A percentile compares a stretch with the other conserved stretches of the same genome.
Conservation (phyloP, 2,797 vertebrate genomes). For the Manis javanica region DNA sequence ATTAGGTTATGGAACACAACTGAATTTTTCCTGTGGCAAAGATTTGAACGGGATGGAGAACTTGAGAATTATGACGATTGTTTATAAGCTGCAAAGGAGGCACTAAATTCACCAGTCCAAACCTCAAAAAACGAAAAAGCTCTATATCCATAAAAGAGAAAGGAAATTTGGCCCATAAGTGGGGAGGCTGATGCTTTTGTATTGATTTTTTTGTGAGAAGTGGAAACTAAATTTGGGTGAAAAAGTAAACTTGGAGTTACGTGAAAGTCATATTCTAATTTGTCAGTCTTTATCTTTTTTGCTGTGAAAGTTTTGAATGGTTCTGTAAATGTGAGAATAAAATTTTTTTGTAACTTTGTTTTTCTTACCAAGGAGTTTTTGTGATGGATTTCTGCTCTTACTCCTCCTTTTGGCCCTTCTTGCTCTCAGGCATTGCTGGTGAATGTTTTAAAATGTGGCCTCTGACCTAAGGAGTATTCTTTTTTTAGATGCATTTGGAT, state of each 20-base stretch:
- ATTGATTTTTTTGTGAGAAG: conserved; percentile 56
- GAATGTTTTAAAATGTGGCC: neutral
- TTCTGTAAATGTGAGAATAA: conserved; percentile 18
- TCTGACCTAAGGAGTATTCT: neutral
- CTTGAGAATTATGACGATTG: neutral
- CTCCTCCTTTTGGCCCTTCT: neutral
- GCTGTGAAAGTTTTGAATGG: neutral
- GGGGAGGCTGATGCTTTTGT: conserved; percentile 21
- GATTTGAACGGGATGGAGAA: conserved; percentile 22
- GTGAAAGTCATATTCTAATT: neutral
- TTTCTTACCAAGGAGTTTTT: conserved; percentile 21
- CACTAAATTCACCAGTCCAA: neutral
- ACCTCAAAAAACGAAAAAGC: neutral
- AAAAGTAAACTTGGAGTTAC: neutral
- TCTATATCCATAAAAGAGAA: neutral
- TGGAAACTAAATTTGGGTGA: neutral
- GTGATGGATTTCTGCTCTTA: neutral
- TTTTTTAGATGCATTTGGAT: neutral
- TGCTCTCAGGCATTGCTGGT: neutral
- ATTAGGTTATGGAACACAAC: neutral
- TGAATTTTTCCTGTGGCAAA: conserved; percentile 26
- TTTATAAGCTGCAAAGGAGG: neutral
- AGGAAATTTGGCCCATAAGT: neutral
- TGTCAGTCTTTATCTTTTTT: neutral
- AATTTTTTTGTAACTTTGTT: neutral